phyloP scores from a whole-genome alignment of 2,113 vertebrate genomes.

The Eonycteris spelaea region DNA sequence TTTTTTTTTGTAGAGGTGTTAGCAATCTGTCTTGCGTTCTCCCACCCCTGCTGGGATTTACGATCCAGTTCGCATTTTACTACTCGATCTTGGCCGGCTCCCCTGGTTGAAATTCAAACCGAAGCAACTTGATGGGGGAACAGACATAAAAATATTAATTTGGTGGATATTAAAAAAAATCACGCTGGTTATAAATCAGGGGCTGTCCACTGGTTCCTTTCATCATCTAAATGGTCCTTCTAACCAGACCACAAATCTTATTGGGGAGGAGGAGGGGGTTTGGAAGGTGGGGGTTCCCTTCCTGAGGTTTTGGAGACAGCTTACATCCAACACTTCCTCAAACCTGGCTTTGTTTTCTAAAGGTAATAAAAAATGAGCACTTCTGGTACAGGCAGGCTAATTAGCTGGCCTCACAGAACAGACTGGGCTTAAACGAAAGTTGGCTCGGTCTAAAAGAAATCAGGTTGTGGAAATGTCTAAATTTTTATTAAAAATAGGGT shows the following conservation, averaged over 20 bases:
- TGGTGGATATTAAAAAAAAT: constrained; percentile 70
- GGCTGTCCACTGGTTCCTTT: constrained; percentile 69
- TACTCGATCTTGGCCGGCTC: constrained; percentile 71
- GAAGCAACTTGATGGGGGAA: constrained; percentile 74
- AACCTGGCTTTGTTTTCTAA: constrained; percentile 77
- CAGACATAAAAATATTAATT: constrained; percentile 72
- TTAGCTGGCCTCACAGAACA: constrained; percentile 65
- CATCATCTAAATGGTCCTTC: constrained; percentile 71
- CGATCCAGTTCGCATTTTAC: constrained; percentile 70
- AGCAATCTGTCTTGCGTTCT: constrained; percentile 60
- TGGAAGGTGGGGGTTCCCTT: constrained; percentile 65
- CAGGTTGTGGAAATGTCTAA: constrained; percentile 50
- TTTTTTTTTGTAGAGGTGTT: constrained; percentile 43
- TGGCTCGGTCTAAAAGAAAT: constrained; percentile 59
- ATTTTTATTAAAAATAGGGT: constrained; percentile 30
- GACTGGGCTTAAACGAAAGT: constrained; percentile 53
- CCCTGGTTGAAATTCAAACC: constrained; percentile 71
- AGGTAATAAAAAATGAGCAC: constrained; percentile 75
- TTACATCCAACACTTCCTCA: constrained; percentile 76
- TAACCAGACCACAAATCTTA: constrained; percentile 70
- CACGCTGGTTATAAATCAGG: constrained; percentile 69
- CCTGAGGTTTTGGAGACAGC: constrained; percentile 74
- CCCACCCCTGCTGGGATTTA: constrained; percentile 68
- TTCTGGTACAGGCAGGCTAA: constrained; percentile 69
- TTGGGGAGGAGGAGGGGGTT: background rate